Evolutionary conservation across 1,140 invertebrate genomes (phyloP), one percentile per base, ranked within the genome.

Genomic region (Drosophila takahashii): DNA sequence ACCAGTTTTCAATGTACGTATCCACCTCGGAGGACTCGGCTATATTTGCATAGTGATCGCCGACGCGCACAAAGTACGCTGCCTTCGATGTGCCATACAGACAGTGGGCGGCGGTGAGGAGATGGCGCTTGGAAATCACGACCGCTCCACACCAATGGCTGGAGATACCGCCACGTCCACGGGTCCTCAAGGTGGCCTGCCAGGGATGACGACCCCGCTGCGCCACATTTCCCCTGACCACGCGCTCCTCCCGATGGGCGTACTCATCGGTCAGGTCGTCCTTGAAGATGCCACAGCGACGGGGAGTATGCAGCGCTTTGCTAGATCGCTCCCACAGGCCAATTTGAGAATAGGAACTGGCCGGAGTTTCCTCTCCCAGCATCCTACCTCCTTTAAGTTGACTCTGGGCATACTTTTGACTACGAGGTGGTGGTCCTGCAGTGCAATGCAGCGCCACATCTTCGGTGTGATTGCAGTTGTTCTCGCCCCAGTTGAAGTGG

Each of bases 61-160:
- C 96, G 37, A 95, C 94, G 11, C 95, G 93, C 4, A 96, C 92
- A 45, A 95, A 93, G 73, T 95, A 96, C 0, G 93, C 93, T 4
- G 94, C 94, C 87, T 95, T 95, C 7, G 93, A 93, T 81, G 95
- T 95, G 5, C 95, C 95, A 64, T 94, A 92, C 10, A 97, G 92
- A 84, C 96, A 97, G 90, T 97, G 96, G 1, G 96, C 96, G 1
- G 96, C 96, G n/a, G 96, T 96, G 4, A 97, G 90, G 6, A 97
- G 93, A 90, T 96, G 95, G 41, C 94, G 90, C 29, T 95, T 93
- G 10, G 94, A 94, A 27, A 97, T 93, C 3, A 97, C 93, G 3
- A 96, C 95, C 0, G 95, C 96, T 1, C 96, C 96, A 83, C 96
- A 97, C 95, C 95, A 96, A 91, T 97, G 96, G 41, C 91, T 93